Evolutionary conservation across 2,888 invertebrate genomes (phyloP), one percentile per base, ranked within the genome.

Genomic region (Leucophora obtusa): DNA sequence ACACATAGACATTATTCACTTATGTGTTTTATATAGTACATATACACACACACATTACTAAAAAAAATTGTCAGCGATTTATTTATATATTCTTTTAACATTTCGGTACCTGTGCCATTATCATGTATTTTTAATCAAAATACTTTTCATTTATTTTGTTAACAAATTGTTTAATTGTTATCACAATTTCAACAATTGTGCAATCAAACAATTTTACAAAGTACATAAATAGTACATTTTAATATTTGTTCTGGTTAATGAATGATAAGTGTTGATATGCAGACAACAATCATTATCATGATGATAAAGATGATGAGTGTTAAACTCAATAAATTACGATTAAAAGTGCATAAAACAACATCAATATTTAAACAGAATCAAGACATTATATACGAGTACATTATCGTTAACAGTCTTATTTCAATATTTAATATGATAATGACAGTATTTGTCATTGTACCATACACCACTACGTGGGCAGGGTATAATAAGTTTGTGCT

Each of bases 201-300:
- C 68, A 72, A 68, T 62, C 62, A 62, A 38, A 54, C 54, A 17
- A 51, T 66, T 73, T 60, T 50, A 62, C 68, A 73, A n/a, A 59
- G 65, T 58, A 60, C 51, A 65, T 58, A 53, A 65, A 35, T 63
- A 17, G 17, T 24, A 17, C 21, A 11, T 54, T 10, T 1, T 6
- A 24, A 38, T 51, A 65, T 65, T 65, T 77, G 71, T n/a, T 38
- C 7, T 76, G 65, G 28, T 59, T 76, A 71, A 65, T 76, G 70
- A 70, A 71, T 70, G 69, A 76, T 58, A 76, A 76, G 58, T 76
- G 76, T 76, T 70, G 43, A 47, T 47, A n/a, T n/a, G 43, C n/a
- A 47, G 43, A 47, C 43, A 47, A 47, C 43, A 47, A 28, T 63
- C 51, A 58, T n/a, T n/a, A n/a, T 70, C 51, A 70, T 76, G 51